A percentile compares a stretch with the other conserved stretches of the same genome.
These are phyloP conservation scores for Potamarius usumacintae DNA, from an alignment of 2,113 vertebrate genomes.

Conservation along the genomic window DNA sequence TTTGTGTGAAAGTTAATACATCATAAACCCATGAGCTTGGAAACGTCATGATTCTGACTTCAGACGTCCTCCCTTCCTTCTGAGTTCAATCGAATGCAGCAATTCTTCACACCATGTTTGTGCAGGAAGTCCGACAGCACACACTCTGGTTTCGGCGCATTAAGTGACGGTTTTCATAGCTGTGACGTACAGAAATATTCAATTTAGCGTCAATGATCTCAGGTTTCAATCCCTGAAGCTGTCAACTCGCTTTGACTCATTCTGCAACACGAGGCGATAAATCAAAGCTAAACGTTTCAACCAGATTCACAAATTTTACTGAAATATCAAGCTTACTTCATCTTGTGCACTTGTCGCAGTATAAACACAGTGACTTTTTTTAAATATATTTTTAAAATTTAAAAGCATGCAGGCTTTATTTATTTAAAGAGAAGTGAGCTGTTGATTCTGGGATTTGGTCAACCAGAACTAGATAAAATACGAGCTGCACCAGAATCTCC, in stretches of 20 bases:
- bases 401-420: not conserved
- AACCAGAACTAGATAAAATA: not conserved
- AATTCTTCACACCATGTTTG: conserved; percentile 37
- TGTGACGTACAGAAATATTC: conserved; percentile 32
- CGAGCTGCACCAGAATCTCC: not conserved
- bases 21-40: not conserved
- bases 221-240: not conserved
- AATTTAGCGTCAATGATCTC: conserved; percentile 8
- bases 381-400: not conserved
- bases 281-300: not conserved
- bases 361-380: not conserved
- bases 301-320: not conserved
- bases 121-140: conserved; percentile 44
- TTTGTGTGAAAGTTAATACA: not conserved
- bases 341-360: not conserved
- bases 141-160: conserved; percentile 42
- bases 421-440: not conserved
- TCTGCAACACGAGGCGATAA: conserved; percentile 36
- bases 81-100: not conserved
- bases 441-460: not conserved
- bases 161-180: conserved; percentile 38
- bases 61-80: no score
- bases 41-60: no score
- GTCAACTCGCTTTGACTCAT: conserved; percentile 27
- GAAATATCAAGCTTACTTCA: not conserved